Evolutionary conservation across 2,113 vertebrate genomes (phyloP).

Genomic region (Lipophrys pholis): DNA sequence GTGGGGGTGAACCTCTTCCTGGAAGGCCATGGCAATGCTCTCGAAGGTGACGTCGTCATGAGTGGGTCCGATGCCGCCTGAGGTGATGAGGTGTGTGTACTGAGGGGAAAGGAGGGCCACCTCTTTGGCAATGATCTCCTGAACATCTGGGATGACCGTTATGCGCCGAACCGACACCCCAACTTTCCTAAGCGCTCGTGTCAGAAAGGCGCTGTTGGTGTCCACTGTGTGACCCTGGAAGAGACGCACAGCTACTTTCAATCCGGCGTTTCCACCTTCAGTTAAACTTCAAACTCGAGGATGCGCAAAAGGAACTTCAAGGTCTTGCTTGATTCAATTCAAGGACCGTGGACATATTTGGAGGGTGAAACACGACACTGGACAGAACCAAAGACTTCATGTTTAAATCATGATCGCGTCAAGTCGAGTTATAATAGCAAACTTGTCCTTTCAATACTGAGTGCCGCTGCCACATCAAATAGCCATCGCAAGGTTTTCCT

Average conservation of each 20-base stretch:
- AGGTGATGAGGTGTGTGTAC: constrained; percentile 91
- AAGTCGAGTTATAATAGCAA: constrained; percentile 17
- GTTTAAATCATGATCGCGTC: constrained; percentile 50
- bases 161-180: constrained; percentile 90
- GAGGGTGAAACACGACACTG: constrained; percentile 20
- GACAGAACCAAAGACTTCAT: constrained; percentile 49
- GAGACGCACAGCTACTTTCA: constrained; percentile 3
- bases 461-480: constrained; percentile 32
- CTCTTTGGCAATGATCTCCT: constrained; percentile 88
- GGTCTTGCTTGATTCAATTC: constrained; percentile 28
- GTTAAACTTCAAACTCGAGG: constrained; percentile 18
- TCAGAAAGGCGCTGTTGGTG: constrained; percentile 94
- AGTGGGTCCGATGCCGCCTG: constrained; percentile 94
- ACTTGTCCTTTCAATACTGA: constrained; percentile 32
- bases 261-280: not conserved
- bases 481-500: constrained; percentile 21
- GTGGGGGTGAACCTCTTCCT: constrained; percentile 84
- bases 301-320: constrained; percentile 13
- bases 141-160: constrained; percentile 89
- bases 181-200: constrained; percentile 86
- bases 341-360: constrained; percentile 13
- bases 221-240: constrained; percentile 92
- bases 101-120: constrained; percentile 84
- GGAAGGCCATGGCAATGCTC: constrained; percentile 90
- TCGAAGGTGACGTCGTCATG: constrained; percentile 96